Conservation (phyloP, 2,113 vertebrate species). For the Haliaeetus leucogaster region DNA sequence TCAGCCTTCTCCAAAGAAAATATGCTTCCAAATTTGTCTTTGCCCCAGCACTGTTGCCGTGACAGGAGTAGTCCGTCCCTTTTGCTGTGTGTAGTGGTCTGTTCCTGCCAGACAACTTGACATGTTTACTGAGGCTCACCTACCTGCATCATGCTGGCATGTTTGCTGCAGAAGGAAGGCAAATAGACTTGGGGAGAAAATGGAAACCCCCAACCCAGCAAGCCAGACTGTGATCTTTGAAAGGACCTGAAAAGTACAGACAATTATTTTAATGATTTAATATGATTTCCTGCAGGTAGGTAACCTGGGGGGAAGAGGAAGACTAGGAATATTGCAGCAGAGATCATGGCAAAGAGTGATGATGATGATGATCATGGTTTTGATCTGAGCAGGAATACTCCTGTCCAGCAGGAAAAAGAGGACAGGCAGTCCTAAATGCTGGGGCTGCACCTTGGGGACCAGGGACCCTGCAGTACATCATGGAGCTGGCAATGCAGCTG, state of each 20-base stretch:
- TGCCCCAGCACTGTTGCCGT: not conserved
- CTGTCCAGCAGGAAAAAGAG: not conserved
- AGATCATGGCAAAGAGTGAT: not conserved
- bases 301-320: not conserved
- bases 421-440: not conserved
- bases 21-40: not conserved
- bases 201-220: not conserved
- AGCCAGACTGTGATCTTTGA: not conserved
- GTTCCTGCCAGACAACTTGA: not conserved
- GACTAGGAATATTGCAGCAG: not conserved
- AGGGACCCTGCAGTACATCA: not conserved
- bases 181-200: not conserved
- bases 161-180: not conserved
- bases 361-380: not conserved
- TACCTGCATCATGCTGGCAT: accelerated
- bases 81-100: not conserved
- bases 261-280: not conserved
- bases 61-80: not conserved
- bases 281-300: not conserved
- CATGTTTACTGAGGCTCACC: not conserved
- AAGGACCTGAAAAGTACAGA: not conserved
- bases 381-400: not conserved
- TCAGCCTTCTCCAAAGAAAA: not conserved
- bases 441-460: not conserved
- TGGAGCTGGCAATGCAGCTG: not conserved